Percentiles rank a stretch among this genome's conserved stretches.
These are phyloP conservation scores for Bombylius major DNA, from an alignment of 2,888 invertebrate species.

Conservation along the genomic window DNA sequence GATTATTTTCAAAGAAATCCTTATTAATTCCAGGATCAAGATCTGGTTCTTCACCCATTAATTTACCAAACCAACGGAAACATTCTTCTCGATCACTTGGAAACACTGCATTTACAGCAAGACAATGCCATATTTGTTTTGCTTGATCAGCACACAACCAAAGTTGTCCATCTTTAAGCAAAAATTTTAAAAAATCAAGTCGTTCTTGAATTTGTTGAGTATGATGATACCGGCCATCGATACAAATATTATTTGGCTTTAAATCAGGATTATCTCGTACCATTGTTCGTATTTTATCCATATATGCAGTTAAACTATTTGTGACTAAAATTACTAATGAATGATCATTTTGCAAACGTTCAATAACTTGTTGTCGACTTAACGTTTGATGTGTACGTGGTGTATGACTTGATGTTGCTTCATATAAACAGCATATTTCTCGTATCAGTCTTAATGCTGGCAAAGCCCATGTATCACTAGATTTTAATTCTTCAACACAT, in stretches of 20 bases:
- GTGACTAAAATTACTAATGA: constrained; percentile 88
- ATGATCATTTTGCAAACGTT: constrained; percentile 81
- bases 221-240: constrained; percentile 86
- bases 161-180: constrained; percentile 88
- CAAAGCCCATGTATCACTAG: constrained; percentile 80
- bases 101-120: constrained; percentile 88
- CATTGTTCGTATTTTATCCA: constrained; percentile 64
- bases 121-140: constrained; percentile 91
- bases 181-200: constrained; percentile 81
- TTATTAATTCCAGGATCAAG: constrained; percentile 90
- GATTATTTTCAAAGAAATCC: constrained; percentile 91
- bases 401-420: constrained; percentile 44
- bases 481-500: constrained; percentile 89
- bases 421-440: constrained; percentile 90
- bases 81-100: constrained; percentile 88
- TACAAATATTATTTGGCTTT: constrained; percentile 64
- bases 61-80: constrained; percentile 95
- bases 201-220: constrained; percentile 87
- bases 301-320: constrained; percentile 79
- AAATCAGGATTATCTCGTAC: constrained; percentile 47
- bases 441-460: constrained; percentile 91
- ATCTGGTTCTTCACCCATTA: constrained; percentile 95
- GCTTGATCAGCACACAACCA: constrained; percentile 96
- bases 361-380: constrained; percentile 64
- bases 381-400: constrained; percentile 37